These are phyloP conservation scores for Zapus hudsonius DNA, from an alignment of 2,113 vertebrate genomes.

Conservation along the genomic window DNA sequence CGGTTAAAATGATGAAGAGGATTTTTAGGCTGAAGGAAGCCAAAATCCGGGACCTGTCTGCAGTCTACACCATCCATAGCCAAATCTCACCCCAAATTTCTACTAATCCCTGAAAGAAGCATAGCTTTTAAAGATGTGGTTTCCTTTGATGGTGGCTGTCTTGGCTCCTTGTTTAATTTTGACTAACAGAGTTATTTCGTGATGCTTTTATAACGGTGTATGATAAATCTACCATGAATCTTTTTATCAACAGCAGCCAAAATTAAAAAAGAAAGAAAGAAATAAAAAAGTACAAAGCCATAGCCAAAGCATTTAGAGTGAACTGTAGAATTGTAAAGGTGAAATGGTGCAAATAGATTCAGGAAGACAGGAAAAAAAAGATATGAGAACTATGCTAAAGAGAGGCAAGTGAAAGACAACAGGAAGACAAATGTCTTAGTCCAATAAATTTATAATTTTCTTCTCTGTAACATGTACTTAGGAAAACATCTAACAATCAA, in stretches of 20 bases:
- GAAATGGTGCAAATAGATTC: background rate
- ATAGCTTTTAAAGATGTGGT: background rate
- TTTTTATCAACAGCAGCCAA: background rate
- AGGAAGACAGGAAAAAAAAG: background rate
- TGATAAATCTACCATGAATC: background rate
- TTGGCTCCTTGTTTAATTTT: slow-evolving; percentile 35
- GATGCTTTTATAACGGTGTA: background rate
- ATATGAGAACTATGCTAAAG: background rate
- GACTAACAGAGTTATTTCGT: background rate
- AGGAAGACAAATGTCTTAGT: background rate
- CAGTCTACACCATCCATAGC: background rate
- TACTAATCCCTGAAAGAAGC: background rate
- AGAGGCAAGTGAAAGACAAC: background rate
- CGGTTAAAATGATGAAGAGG: background rate
- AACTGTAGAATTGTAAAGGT: background rate
- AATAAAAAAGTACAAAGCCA: background rate
- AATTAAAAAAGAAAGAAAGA: no score
- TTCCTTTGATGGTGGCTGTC: background rate
- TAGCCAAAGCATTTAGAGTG: background rate
- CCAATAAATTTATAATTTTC: background rate
- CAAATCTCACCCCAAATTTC: background rate
- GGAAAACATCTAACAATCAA: background rate
- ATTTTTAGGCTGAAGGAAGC: background rate
- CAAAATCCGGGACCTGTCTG: background rate
- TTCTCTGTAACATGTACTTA: background rate